Evolutionary conservation across 1,140 invertebrate species (phyloP).

Genomic region (Paraescarpia echinospica): DNA sequence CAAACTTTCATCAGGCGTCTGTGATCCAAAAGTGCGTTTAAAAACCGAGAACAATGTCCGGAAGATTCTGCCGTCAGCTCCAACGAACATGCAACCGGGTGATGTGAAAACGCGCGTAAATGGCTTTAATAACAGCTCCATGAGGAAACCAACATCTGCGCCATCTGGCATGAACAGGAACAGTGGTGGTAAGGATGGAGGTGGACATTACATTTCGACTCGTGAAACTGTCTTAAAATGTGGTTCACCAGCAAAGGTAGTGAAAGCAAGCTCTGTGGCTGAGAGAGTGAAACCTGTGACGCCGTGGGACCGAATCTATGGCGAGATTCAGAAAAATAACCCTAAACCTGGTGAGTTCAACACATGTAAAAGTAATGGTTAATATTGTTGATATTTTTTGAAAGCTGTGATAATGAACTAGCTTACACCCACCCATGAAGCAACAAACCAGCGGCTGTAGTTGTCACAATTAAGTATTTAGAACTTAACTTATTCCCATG

Average conservation of each 20-base stretch:
- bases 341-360: neutral
- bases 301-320: neutral
- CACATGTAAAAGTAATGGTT: too few species aligned
- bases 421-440: neutral
- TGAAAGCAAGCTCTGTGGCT: neutral
- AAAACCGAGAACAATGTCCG: neutral
- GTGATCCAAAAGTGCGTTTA: neutral
- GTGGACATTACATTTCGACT: neutral
- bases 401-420: neutral
- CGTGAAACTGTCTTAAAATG: neutral
- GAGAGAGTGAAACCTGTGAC: neutral
- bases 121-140: neutral
- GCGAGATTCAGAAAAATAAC: slow-evolving; percentile 10
- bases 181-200: too few species aligned
- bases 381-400: too few species aligned
- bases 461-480: neutral
- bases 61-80: neutral
- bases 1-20: neutral
- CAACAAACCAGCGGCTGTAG: too few species aligned
- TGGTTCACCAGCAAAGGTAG: neutral
- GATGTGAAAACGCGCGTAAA: neutral
- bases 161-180: neutral
- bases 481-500: too few species aligned
- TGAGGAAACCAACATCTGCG: neutral
- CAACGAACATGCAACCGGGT: neutral